phyloP scores from a whole-genome alignment of 2,113 vertebrate genomes.

The Desmodus rotundus region DNA sequence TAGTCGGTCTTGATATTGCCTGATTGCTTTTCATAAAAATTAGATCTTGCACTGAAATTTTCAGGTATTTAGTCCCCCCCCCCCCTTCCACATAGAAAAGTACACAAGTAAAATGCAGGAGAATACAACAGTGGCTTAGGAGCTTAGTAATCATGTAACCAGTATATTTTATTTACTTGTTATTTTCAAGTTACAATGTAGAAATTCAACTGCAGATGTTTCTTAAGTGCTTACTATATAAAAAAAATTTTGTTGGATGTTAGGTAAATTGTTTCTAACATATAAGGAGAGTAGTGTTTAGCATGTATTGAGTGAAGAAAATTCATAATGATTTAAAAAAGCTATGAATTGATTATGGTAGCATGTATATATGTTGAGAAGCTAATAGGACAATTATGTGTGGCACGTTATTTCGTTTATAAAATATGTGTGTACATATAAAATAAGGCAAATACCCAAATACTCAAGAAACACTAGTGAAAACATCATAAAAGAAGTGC shows the following conservation, averaged over 20 bases:
- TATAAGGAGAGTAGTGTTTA: neutral
- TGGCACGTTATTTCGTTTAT: neutral
- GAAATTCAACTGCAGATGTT: neutral
- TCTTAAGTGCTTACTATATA: neutral
- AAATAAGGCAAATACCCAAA: neutral
- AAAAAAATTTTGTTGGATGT: neutral
- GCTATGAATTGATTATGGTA: neutral
- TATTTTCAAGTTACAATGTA: neutral
- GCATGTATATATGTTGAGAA: neutral
- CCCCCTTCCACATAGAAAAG: neutral
- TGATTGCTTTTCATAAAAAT: neutral
- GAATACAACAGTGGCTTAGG: neutral
- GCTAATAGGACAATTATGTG: neutral
- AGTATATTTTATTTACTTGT: neutral
- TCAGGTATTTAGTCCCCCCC: neutral
- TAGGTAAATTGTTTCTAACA: neutral
- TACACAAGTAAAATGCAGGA: neutral
- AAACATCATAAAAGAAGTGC: neutral
- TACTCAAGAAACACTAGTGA: neutral
- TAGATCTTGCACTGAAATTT: neutral
- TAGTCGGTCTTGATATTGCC: neutral
- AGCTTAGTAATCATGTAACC: neutral
- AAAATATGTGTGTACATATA: neutral
- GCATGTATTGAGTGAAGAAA: neutral
- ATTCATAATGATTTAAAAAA: neutral